phyloP scores from a whole-genome alignment of 2,113 vertebrate species.

The Anoura caudifer region DNA sequence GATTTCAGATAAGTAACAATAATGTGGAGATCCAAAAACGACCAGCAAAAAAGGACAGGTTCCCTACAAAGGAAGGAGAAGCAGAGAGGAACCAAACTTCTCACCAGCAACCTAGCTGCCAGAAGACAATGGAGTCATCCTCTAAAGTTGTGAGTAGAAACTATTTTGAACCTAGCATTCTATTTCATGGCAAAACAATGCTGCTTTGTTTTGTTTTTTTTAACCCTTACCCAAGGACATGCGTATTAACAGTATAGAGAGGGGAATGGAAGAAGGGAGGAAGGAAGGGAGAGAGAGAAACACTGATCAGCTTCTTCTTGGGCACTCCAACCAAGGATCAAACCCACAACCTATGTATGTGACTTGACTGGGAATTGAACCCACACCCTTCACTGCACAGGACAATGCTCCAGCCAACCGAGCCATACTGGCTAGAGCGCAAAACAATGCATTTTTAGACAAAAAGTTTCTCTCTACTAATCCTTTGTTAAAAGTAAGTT shows the following conservation, averaged over 20 bases:
- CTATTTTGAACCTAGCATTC: background rate
- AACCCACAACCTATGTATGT: too few species aligned
- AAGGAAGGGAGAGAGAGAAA: too few species aligned
- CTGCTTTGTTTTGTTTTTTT: background rate
- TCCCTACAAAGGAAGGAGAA: background rate
- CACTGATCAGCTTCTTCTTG: too few species aligned
- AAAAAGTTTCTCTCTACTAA: background rate
- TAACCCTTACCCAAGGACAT: too few species aligned
- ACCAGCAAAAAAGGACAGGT: background rate
- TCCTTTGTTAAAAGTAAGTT: background rate
- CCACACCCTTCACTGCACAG: too few species aligned
- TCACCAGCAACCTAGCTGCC: background rate
- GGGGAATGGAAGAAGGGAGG: too few species aligned
- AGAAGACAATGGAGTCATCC: background rate
- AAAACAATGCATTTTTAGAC: slow-evolving; percentile 25
- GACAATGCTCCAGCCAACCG: too few species aligned
- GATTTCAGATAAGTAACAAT: background rate
- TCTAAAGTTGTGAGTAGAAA: background rate
- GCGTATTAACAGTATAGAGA: too few species aligned
- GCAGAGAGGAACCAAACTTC: background rate
- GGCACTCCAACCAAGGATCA: too few species aligned
- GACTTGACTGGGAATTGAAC: too few species aligned
- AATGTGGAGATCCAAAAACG: background rate
- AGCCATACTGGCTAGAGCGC: too few species aligned
- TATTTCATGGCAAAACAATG: slow-evolving; percentile 1